Evolutionary conservation across 2,797 vertebrate species (phyloP).

Genomic region (Parauchenoglanis punctatus): DNA sequence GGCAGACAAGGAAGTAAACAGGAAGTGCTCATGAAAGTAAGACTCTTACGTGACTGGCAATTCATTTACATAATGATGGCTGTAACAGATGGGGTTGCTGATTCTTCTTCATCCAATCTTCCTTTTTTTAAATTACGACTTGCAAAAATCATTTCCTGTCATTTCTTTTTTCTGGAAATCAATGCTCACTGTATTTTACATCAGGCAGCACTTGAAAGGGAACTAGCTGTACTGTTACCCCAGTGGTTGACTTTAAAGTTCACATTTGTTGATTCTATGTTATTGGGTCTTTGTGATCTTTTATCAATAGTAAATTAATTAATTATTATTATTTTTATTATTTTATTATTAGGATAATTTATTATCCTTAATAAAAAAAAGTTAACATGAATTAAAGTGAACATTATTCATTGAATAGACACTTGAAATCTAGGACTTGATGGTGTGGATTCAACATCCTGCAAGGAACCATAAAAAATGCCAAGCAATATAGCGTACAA

Average conservation of each 20-base stretch:
- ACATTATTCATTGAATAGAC: background rate
- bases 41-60: conserved; percentile 29
- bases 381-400: background rate
- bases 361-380: background rate
- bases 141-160: conserved; percentile 47
- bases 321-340: no score
- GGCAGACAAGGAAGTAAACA: background rate
- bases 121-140: conserved; percentile 39
- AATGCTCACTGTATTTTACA: conserved; percentile 46
- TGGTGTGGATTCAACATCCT: background rate
- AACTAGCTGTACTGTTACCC: conserved; percentile 54
- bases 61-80: conserved; percentile 41
- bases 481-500: background rate
- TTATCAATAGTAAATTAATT: background rate
- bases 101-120: conserved; percentile 29
- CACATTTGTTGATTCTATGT: conserved; percentile 57
- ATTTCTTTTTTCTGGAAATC: conserved; percentile 49
- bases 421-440: background rate
- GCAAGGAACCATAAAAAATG: background rate
- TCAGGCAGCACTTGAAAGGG: conserved; percentile 43
- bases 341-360: no score
- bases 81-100: conserved; percentile 34
- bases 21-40: background rate
- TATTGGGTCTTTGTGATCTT: background rate
- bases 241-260: conserved; percentile 61